Evolutionary conservation across 1,140 invertebrate genomes (phyloP).

Genomic region (Scylla paramamosain): DNA sequence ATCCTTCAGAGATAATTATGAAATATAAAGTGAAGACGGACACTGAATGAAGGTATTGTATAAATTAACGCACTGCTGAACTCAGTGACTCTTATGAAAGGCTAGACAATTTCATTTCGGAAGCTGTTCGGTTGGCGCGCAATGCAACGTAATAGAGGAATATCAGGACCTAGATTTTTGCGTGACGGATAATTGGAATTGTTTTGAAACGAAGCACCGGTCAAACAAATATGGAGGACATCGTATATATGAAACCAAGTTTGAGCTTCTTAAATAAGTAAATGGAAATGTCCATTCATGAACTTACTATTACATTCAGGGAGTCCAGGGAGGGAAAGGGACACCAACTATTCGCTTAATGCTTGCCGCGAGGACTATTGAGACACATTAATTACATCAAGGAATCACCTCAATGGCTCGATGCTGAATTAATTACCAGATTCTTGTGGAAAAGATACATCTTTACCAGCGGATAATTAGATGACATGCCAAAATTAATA

Average conservation of each 20-base stretch:
- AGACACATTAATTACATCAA: background rate
- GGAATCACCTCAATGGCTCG: background rate
- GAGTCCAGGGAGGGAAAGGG: background rate
- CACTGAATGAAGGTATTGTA: too few relatives aligned
- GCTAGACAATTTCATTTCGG: background rate
- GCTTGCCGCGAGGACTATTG: background rate
- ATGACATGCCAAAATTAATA: too few relatives aligned
- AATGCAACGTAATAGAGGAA: slow-evolving; percentile 1
- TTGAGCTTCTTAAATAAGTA: background rate
- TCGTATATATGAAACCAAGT: background rate
- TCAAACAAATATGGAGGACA: background rate
- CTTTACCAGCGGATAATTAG: too few relatives aligned
- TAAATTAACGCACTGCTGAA: too few relatives aligned
- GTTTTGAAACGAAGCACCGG: background rate
- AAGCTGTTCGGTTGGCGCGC: background rate
- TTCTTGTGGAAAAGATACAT: background rate
- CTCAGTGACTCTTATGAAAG: background rate
- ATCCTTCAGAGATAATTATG: too few relatives aligned
- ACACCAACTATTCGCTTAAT: background rate
- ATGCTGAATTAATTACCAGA: background rate
- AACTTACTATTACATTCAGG: background rate
- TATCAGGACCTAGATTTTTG: background rate
- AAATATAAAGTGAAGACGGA: too few relatives aligned
- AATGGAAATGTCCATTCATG: background rate
- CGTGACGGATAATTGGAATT: background rate